These are phyloP conservation scores for Boulengeromyrus knoepffleri DNA, from an alignment of 2,113 vertebrate species.

Conservation along the genomic window DNA sequence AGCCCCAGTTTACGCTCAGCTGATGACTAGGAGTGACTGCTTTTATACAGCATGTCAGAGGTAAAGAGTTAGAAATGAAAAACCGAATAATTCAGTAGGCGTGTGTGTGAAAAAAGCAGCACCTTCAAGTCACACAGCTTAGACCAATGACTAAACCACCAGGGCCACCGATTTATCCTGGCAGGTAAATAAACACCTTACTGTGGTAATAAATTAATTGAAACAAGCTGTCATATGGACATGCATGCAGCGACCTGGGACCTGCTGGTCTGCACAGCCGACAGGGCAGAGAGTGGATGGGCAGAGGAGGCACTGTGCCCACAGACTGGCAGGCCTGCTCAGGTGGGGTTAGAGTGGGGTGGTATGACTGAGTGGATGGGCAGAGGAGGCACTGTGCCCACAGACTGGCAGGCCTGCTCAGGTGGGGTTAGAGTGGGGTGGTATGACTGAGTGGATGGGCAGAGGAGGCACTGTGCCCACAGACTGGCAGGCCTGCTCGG, in stretches of 20 bases:
- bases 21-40: neutral
- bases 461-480: no score
- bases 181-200: neutral
- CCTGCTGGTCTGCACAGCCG: neutral
- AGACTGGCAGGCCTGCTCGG: no score
- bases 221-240: neutral
- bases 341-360: no score
- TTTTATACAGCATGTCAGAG: neutral
- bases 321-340: no score
- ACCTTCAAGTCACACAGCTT: neutral
- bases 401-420: no score
- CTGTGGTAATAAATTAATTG: neutral
- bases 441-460: no score
- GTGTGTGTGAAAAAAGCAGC: neutral
- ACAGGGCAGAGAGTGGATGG: neutral
- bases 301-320: no score
- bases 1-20: neutral
- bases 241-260: neutral
- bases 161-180: neutral
- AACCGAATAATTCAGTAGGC: neutral
- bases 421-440: no score
- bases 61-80: neutral
- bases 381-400: no score
- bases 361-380: no score
- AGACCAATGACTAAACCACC: neutral